A percentile compares a stretch with the other conserved stretches of the same genome.
These are phyloP conservation scores for Drosophila bifasciata DNA, from an alignment of 1,140 invertebrate species.

Conservation along the genomic window DNA sequence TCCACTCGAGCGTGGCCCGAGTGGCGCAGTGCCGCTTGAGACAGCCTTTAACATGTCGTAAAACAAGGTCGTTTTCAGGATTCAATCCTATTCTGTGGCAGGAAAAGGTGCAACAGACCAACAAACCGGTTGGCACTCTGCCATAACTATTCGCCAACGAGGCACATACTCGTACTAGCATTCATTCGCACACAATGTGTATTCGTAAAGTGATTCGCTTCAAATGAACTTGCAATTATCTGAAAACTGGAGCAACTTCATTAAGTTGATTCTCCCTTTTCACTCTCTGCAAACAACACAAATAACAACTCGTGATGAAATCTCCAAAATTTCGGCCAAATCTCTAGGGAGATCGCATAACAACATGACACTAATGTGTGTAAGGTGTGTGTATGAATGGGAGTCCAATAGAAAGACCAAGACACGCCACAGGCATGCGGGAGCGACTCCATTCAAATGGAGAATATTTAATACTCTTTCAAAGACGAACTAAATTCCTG, in stretches of 20 bases:
- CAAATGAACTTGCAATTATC: conserved; percentile 73
- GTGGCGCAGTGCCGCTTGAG: conserved; percentile 26
- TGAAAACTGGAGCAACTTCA: conserved; percentile 74
- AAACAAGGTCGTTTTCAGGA: conserved; percentile 75
- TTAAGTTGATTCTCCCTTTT: conserved; percentile 36
- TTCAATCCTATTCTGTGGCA: conserved; percentile 16
- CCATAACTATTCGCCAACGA: conserved; percentile 5
- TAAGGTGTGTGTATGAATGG: conserved; percentile 51
- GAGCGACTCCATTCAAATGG: background rate
- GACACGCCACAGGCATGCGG: conserved; percentile 5
- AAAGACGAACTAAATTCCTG: background rate
- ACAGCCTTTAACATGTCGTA: conserved; percentile 68
- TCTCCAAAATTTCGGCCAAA: conserved; percentile 55
- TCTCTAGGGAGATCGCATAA: conserved; percentile 69
- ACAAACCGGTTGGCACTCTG: conserved; percentile 56
- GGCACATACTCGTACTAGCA: background rate
- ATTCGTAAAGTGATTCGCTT: conserved; percentile 37
- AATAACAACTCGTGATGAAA: conserved; percentile 56
- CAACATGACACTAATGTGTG: conserved; percentile 74
- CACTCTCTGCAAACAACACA: conserved; percentile 4
- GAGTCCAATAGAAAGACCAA: conserved; percentile 37
- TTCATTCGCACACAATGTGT: no score
- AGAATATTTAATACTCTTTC: conserved; percentile 16
- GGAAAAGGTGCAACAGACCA: conserved; percentile 8
- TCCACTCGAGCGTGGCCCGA: conserved; percentile 41